Percentiles rank a stretch among this genome's conserved stretches.
Conservation (phyloP, 2,113 vertebrate genomes). For the Varanus salvator region DNA sequence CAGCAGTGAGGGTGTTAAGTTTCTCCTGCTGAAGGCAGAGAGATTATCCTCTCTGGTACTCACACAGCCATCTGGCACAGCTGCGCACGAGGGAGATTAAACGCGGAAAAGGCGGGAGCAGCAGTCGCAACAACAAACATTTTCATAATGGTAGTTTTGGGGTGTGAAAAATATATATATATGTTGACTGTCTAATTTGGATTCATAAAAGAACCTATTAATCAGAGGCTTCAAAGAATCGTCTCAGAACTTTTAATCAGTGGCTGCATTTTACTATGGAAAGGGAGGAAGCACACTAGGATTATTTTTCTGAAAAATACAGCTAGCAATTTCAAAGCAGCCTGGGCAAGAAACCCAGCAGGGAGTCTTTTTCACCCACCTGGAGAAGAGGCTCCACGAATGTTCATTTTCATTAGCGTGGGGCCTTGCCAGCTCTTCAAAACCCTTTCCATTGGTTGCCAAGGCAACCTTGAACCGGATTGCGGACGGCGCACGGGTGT, state of each 20-base stretch:
- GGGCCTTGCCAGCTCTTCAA: constrained; percentile 68
- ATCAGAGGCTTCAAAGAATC: constrained; percentile 71
- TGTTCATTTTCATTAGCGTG: constrained; percentile 62
- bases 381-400: constrained; percentile 60
- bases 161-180: constrained; percentile 49
- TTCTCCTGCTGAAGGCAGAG: constrained; percentile 39
- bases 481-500: constrained; percentile 66
- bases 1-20: neutral
- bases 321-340: constrained; percentile 48
- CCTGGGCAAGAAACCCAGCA: constrained; percentile 52
- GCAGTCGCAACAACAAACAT: constrained; percentile 49
- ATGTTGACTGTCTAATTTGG: constrained; percentile 61
- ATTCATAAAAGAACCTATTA: constrained; percentile 75
- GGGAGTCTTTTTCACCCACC: constrained; percentile 69
- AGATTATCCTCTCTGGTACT: constrained; percentile 33
- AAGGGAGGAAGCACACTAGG: constrained; percentile 37
- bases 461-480: constrained; percentile 70
- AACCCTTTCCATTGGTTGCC: constrained; percentile 72
- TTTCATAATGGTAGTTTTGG: constrained; percentile 58
- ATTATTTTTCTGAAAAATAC: constrained; percentile 42
- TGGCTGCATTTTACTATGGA: constrained; percentile 59
- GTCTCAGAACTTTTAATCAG: constrained; percentile 74
- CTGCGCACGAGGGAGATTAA: constrained; percentile 63
- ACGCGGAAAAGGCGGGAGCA: constrained; percentile 50
- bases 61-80: constrained; percentile 60